Evolutionary conservation across 2,797 vertebrate species (phyloP).

Genomic region (Bradypodion ventrale): DNA sequence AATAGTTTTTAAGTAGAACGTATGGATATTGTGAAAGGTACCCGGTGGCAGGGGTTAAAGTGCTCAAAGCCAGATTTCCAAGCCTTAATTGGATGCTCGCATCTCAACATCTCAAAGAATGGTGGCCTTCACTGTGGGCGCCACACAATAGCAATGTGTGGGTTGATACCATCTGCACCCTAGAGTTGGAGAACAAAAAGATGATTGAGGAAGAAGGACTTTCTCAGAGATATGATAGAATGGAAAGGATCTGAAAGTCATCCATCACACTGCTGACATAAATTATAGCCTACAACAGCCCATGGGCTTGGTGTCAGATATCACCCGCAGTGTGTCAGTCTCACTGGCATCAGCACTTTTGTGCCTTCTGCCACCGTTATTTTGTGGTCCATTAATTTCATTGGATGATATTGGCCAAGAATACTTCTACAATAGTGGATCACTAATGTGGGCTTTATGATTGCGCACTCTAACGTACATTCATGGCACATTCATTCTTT

Average conservation of each 20-base stretch:
- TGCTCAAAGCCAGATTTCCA: constrained; percentile 64
- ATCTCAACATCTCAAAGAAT: constrained; percentile 71
- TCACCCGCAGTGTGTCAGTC: constrained; percentile 79
- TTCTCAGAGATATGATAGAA: constrained; percentile 90
- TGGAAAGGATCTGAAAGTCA: constrained; percentile 88
- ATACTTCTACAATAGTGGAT: constrained; percentile 52
- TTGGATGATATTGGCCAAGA: constrained; percentile 57
- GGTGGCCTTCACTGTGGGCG: constrained; percentile 75
- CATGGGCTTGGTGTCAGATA: constrained; percentile 79
- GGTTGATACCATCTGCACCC: constrained; percentile 94
- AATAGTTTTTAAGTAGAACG: constrained; percentile 35
- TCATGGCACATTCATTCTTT: constrained; percentile 79
- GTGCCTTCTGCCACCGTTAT: constrained; percentile 75
- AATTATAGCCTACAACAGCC: constrained; percentile 89
- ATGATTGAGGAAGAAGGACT: constrained; percentile 81
- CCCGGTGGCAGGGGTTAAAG: constrained; percentile 68
- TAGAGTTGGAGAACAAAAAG: constrained; percentile 77
- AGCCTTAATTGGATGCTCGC: constrained; percentile 74
- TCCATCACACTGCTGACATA: constrained; percentile 96
- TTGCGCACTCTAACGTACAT: constrained; percentile 83
- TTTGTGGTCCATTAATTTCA: constrained; percentile 75
- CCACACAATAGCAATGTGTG: constrained; percentile 91
- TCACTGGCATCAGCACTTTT: constrained; percentile 82
- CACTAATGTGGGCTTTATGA: constrained; percentile 84
- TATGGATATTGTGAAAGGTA: constrained; percentile 58